phyloP scores from a whole-genome alignment of 2,113 vertebrate species.

The Xerus inauris region DNA sequence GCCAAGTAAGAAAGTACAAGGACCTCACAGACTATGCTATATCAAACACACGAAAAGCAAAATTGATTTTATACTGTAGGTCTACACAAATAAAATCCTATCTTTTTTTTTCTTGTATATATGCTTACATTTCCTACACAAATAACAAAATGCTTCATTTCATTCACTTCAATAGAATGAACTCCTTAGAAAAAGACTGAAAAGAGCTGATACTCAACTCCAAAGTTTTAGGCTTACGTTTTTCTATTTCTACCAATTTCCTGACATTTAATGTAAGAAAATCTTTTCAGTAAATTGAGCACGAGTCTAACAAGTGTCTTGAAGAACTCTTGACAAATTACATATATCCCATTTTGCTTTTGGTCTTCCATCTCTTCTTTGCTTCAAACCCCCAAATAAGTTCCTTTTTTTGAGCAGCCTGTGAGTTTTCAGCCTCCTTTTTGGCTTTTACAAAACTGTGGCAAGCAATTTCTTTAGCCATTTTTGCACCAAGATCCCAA shows the following conservation, averaged over 20 bases:
- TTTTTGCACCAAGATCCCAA: too few species aligned
- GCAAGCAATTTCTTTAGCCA: too few species aligned
- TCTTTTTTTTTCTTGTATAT: not conserved
- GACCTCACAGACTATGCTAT: not conserved
- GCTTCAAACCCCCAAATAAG: slow-evolving; percentile 91
- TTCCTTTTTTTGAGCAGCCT: too few species aligned
- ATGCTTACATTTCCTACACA: not conserved
- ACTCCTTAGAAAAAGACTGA: not conserved
- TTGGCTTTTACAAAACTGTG: too few species aligned
- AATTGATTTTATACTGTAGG: slow-evolving; percentile 37
- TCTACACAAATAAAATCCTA: not conserved
- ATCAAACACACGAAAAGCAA: slow-evolving; percentile 58
- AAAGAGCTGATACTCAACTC: too few species aligned
- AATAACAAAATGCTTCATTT: slow-evolving; percentile 2
- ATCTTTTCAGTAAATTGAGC: too few species aligned
- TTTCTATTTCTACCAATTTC: too few species aligned
- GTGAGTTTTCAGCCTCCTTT: too few species aligned
- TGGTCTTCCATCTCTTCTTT: slow-evolving; percentile 98
- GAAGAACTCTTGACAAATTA: slow-evolving; percentile 80
- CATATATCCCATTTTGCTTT: slow-evolving; percentile 99
- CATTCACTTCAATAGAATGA: slow-evolving; percentile 15
- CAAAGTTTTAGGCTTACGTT: too few species aligned
- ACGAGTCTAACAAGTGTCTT: not conserved
- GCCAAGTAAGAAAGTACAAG: not conserved
- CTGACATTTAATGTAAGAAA: too few species aligned